Base-by-base conservation (phyloP, 23 tunicate genomes). In the Corella eumyota region DNA sequence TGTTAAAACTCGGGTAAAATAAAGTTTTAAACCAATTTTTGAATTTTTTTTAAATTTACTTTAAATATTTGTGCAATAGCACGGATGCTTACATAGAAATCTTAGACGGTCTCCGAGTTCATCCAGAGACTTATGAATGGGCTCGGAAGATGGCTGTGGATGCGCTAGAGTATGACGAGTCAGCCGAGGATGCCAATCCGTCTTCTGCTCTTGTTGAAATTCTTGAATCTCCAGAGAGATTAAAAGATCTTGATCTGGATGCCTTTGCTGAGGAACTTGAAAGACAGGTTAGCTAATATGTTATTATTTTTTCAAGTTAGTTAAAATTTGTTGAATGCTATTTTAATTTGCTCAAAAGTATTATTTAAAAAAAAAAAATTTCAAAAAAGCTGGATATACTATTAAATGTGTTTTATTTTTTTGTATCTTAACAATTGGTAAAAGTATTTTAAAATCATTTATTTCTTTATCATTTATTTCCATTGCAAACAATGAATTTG, bases 131-230 rank as follows among this genome's bases (percentile, higher is more conserved):
- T 20, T 92, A 81, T 76, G 92, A 81, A 46, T 92, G 91, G 91
- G 98, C 92, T n/a, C 75, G 98, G 30, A 92, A 92, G 71, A 92
- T 92, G 98, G 98, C 92, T 0, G 92, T 76, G 35, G 98, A 92
- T 40, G 93, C 91, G 1, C 62, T 81, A 68, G 98, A 81, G 75
- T 76, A 92, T 40, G 98, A 92, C 65, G 98, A 92, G 37, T 76
- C 87, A 22, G 88, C 79, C 19, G 98, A 82, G 34, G 92, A 92
- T 55, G 81, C 81, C 0, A 79, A 79, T 34, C 91, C 91, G 25
- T 64, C 91, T 24, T 80, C 91, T 9, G 91, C 90, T 23, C 77
- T 90, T 26, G 65, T 69, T 37, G 96, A 90, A 48, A 81, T 90
- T 60, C 60, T 90, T 26, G 84, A 71, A 65, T 80, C 90, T 4